Base-by-base conservation (phyloP, 2,888 invertebrate species). In the Caenorhabditis afra region DNA sequence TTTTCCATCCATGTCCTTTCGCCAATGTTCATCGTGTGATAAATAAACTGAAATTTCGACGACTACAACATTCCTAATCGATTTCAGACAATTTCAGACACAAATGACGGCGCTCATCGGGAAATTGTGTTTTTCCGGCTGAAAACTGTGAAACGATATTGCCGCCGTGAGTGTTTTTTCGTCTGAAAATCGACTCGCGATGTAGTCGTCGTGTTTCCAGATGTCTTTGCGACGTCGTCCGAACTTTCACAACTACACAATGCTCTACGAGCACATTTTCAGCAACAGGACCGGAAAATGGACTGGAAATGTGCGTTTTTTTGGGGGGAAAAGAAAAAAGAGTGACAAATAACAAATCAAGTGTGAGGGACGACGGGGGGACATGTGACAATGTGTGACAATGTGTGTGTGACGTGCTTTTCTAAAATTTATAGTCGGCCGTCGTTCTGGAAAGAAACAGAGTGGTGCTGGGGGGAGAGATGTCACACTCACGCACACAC, bases 201-300 rank as follows among this genome's bases (percentile, higher is more conserved):
- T 29, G n/a, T 29, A 7, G 3, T 29, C 29, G 29, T 3, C 12
- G 10, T 18, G 18, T 8, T 4, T 11, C 5, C 52, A 29, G 53
- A 53, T 65, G 65, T 41, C 65, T 41, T 52, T 29, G 44, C 44
- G 14, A 4, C 11, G 53, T 52, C 65, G 53, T 52, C 53, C 66
- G 47, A 55, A 47, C 29, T 66, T 47, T 22, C 66, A 47, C 22
- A 66, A 66, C 37, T 66, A 66, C 66, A 66, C 66, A 16, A 45
- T 66, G 57, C 66, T 66, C 47, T 55, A 47, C 41, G 53, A 66
- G 35, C 55, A 66, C 20, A 55, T 55, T 66, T 66, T 66, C 66
- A 66, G 55, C 45, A 66, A 66, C 45, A 41, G n/a, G n/a, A 66
- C 66, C 1, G 29, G 53, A 18, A 2, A n/a, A 29, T 66, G 41